Percentiles rank a stretch among this genome's conserved stretches.
phyloP scores from a whole-genome alignment of 2,888 invertebrate genomes.

The Serripes groenlandicus region DNA sequence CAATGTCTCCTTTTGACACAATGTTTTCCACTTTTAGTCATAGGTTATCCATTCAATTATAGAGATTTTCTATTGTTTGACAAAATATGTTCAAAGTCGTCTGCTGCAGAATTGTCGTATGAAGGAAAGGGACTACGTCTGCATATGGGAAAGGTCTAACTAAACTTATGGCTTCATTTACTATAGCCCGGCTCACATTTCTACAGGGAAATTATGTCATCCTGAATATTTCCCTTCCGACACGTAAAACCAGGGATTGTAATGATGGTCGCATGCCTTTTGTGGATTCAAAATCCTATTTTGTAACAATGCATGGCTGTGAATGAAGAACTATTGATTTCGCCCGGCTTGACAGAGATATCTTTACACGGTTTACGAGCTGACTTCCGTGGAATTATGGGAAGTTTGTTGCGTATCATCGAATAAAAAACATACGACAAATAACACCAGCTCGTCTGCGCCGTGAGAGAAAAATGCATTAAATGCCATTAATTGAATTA shows the following conservation, averaged over 20 bases:
- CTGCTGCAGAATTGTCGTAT: too few species aligned
- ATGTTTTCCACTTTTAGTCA: not conserved
- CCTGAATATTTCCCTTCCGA: too few species aligned
- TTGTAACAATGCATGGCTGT: constrained; percentile 10
- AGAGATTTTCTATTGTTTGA: too few species aligned
- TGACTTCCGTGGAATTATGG: constrained; percentile 8
- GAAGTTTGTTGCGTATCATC: constrained; percentile 20
- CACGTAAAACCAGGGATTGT: not conserved
- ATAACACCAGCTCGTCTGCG: not conserved
- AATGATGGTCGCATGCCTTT: not conserved
- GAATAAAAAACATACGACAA: constrained; percentile 5
- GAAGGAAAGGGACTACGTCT: too few species aligned
- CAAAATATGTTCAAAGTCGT: too few species aligned
- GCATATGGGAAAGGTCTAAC: too few species aligned
- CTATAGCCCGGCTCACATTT: too few species aligned
- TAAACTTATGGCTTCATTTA: too few species aligned
- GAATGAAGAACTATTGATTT: constrained; percentile 20
- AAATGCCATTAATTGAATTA: too few species aligned
- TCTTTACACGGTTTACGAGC: constrained; percentile 3
- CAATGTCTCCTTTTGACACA: not conserved
- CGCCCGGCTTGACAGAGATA: not conserved
- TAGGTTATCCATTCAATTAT: too few species aligned
- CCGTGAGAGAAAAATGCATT: not conserved
- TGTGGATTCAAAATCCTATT: not conserved
- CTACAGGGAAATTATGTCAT: too few species aligned